Conservation (phyloP, 2,888 invertebrate genomes). For the Nemotelus pantherinus region DNA sequence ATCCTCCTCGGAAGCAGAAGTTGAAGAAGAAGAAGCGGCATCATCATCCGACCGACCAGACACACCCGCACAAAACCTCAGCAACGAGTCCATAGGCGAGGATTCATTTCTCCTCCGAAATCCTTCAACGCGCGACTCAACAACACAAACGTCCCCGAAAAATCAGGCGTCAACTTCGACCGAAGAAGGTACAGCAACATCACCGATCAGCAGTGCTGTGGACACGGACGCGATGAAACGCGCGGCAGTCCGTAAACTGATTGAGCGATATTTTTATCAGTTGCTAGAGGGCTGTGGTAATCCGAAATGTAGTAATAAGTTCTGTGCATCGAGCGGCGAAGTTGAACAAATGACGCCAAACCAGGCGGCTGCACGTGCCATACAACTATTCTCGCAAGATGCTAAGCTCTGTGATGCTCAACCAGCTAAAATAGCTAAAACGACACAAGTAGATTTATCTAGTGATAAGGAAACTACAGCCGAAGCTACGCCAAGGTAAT, state of each 20-base stretch:
- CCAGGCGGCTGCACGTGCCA: slow-evolving; percentile 89
- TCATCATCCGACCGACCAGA: slow-evolving; percentile 15
- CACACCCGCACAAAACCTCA: not conserved
- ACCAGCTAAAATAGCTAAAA: slow-evolving; percentile 77
- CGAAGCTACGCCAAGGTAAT: slow-evolving; percentile 53
- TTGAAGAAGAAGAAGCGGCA: not conserved
- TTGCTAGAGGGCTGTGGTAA: slow-evolving; percentile 92
- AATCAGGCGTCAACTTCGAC: slow-evolving; percentile 49
- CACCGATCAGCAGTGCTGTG: slow-evolving; percentile 41
- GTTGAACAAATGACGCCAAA: slow-evolving; percentile 82
- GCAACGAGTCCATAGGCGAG: not conserved
- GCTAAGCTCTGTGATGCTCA: slow-evolving; percentile 82
- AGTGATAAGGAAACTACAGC: slow-evolving; percentile 43
- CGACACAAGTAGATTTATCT: slow-evolving; percentile 58
- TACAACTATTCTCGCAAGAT: slow-evolving; percentile 85
- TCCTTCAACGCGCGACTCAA: slow-evolving; percentile 32
- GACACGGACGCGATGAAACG: slow-evolving; percentile 77
- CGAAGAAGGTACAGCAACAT: slow-evolving; percentile 19
- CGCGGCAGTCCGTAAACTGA: slow-evolving; percentile 83
- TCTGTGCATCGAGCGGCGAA: slow-evolving; percentile 90
- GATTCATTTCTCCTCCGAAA: slow-evolving; percentile 4
- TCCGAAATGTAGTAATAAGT: slow-evolving; percentile 83
- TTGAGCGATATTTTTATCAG: slow-evolving; percentile 93
- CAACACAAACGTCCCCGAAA: slow-evolving; percentile 50
- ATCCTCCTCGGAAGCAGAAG: not conserved